These are phyloP conservation scores for Melinaea marsaeus DNA, from an alignment of 2,888 invertebrate species.

Conservation along the genomic window DNA sequence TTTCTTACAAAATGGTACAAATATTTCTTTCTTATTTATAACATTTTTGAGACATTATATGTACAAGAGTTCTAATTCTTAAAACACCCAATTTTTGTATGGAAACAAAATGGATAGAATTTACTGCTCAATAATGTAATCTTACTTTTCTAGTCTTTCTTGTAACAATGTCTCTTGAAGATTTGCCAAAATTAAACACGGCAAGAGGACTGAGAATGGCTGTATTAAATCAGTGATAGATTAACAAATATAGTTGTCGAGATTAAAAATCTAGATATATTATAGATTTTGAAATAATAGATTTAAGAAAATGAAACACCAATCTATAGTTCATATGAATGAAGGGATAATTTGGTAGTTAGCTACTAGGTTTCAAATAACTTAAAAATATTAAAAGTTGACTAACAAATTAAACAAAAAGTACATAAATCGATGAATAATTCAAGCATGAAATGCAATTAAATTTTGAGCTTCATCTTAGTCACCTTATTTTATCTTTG, in stretches of 20 bases:
- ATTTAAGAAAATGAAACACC: conserved; percentile 30
- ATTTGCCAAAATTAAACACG: conserved; percentile 43
- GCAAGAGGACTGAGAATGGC: conserved; percentile 63
- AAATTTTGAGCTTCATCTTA: conserved; percentile 21
- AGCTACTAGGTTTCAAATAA: conserved; percentile 17
- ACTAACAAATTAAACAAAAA: conserved; percentile 9
- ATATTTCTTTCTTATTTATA: conserved; percentile 9
- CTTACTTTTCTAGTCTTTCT: conserved; percentile 17
- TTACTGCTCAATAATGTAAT: background rate
- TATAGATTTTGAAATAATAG: conserved; percentile 21
- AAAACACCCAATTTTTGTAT: too few relatives aligned
- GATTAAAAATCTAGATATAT: conserved; percentile 23
- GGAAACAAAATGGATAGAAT: too few relatives aligned
- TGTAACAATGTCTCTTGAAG: conserved; percentile 29
- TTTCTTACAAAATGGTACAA: conserved; percentile 10
- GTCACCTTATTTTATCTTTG: conserved; percentile 9
- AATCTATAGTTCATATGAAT: conserved; percentile 27
- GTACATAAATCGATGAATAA: conserved; percentile 11
- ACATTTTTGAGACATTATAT: background rate
- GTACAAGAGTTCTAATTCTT: too few relatives aligned
- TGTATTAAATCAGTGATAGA: conserved; percentile 40
- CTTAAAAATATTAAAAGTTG: conserved; percentile 15
- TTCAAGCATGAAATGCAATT: conserved; percentile 13
- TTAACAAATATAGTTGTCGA: conserved; percentile 22
- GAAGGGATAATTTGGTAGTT: conserved; percentile 17